phyloP scores from a whole-genome alignment of 1,140 invertebrate species.

The Carcinoscorpius rotundicauda region DNA sequence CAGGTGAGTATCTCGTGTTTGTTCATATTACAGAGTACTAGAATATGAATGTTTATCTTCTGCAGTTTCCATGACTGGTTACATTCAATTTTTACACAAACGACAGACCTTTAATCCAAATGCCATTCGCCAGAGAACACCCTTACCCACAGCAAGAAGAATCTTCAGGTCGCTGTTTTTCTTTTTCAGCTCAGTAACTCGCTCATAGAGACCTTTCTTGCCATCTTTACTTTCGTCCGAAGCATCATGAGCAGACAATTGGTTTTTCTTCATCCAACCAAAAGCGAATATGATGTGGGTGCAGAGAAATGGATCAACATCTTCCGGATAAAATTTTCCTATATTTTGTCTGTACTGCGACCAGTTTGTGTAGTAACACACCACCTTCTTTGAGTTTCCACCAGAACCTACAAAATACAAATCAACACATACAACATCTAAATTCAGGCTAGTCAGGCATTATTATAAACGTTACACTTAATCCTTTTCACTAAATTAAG shows the following conservation, averaged over 20 bases:
- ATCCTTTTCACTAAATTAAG: too few relatives aligned
- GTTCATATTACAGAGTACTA: too few relatives aligned
- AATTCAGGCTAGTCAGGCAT: too few relatives aligned
- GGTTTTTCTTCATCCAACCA: conserved; percentile 91
- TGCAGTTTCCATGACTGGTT: too few relatives aligned
- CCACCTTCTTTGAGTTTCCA: conserved; percentile 36
- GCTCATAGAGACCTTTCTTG: conserved; percentile 76
- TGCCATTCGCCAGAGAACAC: neutral
- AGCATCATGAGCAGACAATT: conserved; percentile 76
- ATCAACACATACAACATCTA: too few relatives aligned
- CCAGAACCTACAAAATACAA: neutral
- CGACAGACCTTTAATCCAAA: too few relatives aligned
- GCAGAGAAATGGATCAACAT: conserved; percentile 87
- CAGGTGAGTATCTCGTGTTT: too few relatives aligned
- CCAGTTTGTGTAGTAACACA: conserved; percentile 97
- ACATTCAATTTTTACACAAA: too few relatives aligned
- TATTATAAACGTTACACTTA: too few relatives aligned
- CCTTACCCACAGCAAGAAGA: conserved; percentile 73
- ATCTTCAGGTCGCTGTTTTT: conserved; percentile 80
- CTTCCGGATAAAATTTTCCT: conserved; percentile 87
- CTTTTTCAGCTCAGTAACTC: conserved; percentile 67
- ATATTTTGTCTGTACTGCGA: conserved; percentile 86
- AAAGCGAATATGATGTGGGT: conserved; percentile 94
- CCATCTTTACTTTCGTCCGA: conserved; percentile 88
- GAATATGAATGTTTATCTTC: too few relatives aligned